These are phyloP conservation scores for Chironomus tentans DNA, from an alignment of 2,888 invertebrate genomes.

Conservation along the genomic window DNA sequence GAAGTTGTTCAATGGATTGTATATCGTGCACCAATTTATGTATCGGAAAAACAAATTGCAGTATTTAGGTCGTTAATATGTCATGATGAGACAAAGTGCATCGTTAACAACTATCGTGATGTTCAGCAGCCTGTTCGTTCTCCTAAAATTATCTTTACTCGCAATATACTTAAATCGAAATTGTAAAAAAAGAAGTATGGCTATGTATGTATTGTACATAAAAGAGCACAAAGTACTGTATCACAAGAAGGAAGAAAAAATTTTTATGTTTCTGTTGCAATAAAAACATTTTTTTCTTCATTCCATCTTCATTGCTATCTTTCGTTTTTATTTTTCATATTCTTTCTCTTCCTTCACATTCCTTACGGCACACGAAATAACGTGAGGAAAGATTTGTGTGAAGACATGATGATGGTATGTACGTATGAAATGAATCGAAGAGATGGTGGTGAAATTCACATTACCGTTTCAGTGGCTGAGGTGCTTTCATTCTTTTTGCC, in stretches of 20 bases:
- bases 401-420: neutral
- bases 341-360: too few relatives aligned
- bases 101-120: constrained; percentile 41
- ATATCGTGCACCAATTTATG: constrained; percentile 57
- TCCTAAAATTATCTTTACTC: constrained; percentile 41
- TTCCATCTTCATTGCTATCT: neutral
- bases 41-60: constrained; percentile 55
- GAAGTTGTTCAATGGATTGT: constrained; percentile 69
- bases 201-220: neutral
- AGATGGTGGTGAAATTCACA: neutral
- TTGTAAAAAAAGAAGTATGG: constrained; percentile 33
- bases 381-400: neutral
- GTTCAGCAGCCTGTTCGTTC: constrained; percentile 40
- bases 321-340: too few relatives aligned
- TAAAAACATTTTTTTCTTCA: neutral
- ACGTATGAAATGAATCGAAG: neutral
- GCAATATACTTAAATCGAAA: constrained; percentile 42
- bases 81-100: constrained; percentile 40
- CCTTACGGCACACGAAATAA: neutral
- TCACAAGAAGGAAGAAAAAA: neutral
- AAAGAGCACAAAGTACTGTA: neutral
- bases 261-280: neutral
- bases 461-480: neutral
- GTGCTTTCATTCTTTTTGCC: neutral
- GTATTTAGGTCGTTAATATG: constrained; percentile 25